Conservation (phyloP, 2,797 vertebrate species). For the Meda fulgida region DNA sequence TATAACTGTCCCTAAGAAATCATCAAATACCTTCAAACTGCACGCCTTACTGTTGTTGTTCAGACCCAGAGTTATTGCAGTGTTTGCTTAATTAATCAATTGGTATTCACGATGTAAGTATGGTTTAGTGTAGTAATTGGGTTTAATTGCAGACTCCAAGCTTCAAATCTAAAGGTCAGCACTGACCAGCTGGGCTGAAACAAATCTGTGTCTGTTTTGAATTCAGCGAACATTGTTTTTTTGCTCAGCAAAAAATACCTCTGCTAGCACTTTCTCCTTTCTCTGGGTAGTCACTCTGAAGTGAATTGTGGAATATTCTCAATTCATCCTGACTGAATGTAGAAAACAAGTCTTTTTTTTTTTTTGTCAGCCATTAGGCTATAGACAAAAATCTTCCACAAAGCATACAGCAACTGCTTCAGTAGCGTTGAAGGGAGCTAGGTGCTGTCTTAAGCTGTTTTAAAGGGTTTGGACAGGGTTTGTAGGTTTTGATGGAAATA, state of each 20-base stretch:
- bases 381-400: conserved; percentile 12
- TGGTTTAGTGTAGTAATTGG: conserved; percentile 20
- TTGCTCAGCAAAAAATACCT: conserved; percentile 9
- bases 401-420: not conserved
- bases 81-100: conserved; percentile 11
- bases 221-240: conserved; percentile 2
- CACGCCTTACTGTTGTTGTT: not conserved
- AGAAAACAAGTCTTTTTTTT: conserved; percentile 25
- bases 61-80: not conserved
- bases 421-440: not conserved
- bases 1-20: not conserved
- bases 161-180: conserved; percentile 43
- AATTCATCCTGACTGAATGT: conserved; percentile 25
- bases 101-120: conserved; percentile 6
- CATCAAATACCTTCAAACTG: not conserved
- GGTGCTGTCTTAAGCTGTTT: conserved; percentile 25
- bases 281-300: conserved; percentile 7
- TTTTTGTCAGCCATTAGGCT: conserved; percentile 33
- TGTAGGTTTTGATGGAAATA: conserved; percentile 12
- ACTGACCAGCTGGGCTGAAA: conserved; percentile 34
- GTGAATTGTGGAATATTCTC: conserved; percentile 29
- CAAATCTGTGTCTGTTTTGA: conserved; percentile 20
- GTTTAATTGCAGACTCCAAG: conserved; percentile 18
- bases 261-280: conserved; percentile 17
- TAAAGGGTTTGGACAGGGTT: conserved; percentile 3